Evolutionary conservation across 2,113 vertebrate species (phyloP).

Genomic region (Bombycilla garrulus): DNA sequence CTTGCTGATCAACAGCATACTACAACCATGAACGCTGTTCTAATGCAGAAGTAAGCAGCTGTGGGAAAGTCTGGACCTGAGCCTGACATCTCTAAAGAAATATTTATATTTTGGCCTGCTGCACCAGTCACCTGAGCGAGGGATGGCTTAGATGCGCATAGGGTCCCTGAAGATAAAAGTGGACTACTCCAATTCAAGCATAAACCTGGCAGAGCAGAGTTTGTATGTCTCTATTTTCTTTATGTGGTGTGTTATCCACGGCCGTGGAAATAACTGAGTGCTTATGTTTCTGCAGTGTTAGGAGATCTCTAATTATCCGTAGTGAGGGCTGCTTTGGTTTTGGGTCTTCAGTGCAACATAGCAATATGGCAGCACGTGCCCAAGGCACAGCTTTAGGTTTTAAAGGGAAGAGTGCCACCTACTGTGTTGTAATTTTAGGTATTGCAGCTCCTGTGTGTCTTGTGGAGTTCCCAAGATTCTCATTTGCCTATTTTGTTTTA

Average conservation of each 20-base stretch:
- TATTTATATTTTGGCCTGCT: neutral
- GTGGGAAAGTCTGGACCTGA: neutral
- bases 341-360: neutral
- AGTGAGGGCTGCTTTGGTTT: neutral
- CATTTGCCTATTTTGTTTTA: neutral
- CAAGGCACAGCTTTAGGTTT: neutral
- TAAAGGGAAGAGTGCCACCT: constrained; percentile 57
- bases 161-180: neutral
- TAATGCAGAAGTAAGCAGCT: neutral
- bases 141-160: fast-evolving
- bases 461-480: neutral
- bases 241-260: neutral
- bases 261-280: neutral
- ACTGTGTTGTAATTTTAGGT: neutral
- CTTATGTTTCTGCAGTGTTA: neutral
- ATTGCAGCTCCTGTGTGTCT: neutral
- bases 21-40: neutral
- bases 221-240: neutral
- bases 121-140: neutral
- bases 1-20: neutral
- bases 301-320: neutral
- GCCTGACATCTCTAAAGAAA: neutral
- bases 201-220: neutral
- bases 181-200: neutral
- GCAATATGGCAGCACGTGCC: constrained; percentile 8